These are phyloP conservation scores for Eumacrocentrus americanus DNA, from an alignment of 2,888 invertebrate species.

Conservation along the genomic window DNA sequence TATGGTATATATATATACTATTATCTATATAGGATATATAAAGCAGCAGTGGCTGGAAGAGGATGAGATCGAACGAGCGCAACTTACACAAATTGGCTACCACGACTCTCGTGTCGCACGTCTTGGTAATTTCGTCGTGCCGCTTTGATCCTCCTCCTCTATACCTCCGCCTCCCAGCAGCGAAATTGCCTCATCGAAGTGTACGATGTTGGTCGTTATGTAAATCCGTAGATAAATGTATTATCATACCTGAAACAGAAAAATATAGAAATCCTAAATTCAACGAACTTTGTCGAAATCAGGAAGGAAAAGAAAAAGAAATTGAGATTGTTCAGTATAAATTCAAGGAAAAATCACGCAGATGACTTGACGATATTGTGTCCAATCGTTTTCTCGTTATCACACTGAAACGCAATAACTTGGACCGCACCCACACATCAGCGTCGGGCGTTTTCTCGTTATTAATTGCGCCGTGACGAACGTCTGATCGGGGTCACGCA, in stretches of 20 bases:
- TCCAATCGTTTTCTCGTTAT: conserved; percentile 52
- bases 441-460: conserved; percentile 34
- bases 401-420: conserved; percentile 35
- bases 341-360: conserved; percentile 25
- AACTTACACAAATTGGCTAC: conserved; percentile 35
- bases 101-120: conserved; percentile 31
- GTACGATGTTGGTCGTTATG: conserved; percentile 20
- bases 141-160: conserved; percentile 26
- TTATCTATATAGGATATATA: not conserved
- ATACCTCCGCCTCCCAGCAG: not conserved
- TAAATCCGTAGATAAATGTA: conserved; percentile 17
- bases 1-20: not conserved
- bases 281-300: not conserved
- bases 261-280: conserved; percentile 3
- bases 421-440: conserved; percentile 34
- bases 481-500: conserved; percentile 41
- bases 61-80: conserved; percentile 22
- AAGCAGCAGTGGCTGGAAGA: conserved; percentile 28
- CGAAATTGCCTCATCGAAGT: conserved; percentile 25
- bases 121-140: conserved; percentile 26
- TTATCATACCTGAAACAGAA: conserved; percentile 4
- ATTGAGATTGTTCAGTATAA: conserved; percentile 8
- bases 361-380: conserved; percentile 34
- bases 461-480: conserved; percentile 51
- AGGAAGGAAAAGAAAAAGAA: conserved; percentile 7